phyloP scores from a whole-genome alignment of 2,888 invertebrate genomes.

The Latrodectus hesperus region DNA sequence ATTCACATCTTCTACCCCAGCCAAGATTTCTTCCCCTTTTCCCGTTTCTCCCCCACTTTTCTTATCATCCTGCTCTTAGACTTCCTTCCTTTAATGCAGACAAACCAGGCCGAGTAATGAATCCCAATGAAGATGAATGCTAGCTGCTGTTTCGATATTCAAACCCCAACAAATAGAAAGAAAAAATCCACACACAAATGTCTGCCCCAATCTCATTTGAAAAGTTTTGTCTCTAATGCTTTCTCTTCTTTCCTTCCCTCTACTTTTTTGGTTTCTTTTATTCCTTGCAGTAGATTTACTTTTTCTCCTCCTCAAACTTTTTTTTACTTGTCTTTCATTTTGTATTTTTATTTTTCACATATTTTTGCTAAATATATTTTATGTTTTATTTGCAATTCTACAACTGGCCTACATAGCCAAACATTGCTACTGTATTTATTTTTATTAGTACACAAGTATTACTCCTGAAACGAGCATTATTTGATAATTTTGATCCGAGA shows the following conservation, averaged over 20 bases:
- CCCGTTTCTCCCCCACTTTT: constrained; percentile 11
- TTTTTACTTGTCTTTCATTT: constrained; percentile 12
- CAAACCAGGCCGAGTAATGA: constrained; percentile 63
- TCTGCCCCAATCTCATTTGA: constrained; percentile 65
- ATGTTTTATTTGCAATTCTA: constrained; percentile 8
- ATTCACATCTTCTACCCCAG: constrained; percentile 25
- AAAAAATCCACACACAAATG: constrained; percentile 47
- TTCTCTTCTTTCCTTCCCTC: constrained; percentile 39
- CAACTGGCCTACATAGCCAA: constrained; percentile 8
- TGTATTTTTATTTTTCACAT: constrained; percentile 30
- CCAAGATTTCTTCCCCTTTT: constrained; percentile 23
- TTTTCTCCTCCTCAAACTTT: constrained; percentile 2
- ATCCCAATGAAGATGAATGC: constrained; percentile 68
- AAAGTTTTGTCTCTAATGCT: constrained; percentile 64
- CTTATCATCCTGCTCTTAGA: constrained; percentile 45
- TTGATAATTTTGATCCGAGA: constrained; percentile 27
- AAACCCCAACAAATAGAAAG: constrained; percentile 47
- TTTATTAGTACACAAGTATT: constrained; percentile 2
- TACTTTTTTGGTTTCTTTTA: constrained; percentile 20
- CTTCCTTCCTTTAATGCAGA: constrained; percentile 59
- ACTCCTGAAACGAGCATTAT: constrained; percentile 15
- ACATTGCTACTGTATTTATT: not conserved
- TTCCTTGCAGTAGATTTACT: constrained; percentile 42
- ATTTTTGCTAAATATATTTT: constrained; percentile 45
- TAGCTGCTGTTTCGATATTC: constrained; percentile 58